Base-by-base conservation (phyloP, 1,140 invertebrate genomes). In the Anastatus disparis region DNA sequence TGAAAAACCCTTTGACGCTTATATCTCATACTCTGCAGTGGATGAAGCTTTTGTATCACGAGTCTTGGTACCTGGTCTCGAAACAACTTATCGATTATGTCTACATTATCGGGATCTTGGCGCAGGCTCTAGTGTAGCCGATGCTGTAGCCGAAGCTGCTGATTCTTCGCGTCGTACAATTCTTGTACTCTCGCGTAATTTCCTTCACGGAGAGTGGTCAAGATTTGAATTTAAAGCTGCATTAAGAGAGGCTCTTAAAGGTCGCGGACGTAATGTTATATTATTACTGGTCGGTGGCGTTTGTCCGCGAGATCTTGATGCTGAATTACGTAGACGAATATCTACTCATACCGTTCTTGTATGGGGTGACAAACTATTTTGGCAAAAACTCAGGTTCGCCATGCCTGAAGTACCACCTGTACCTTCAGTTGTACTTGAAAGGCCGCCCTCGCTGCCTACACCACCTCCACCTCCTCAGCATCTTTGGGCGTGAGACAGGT, bases 171-270 rank as follows among this genome's bases (percentile, higher is more conserved):
- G 94, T 72, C 89, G 95, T 77, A 97, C 95, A 15, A 94, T 98
- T 50, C 89, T 98, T 74, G 92, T 98, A 31, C 82, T 98, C 27
- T 95, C 95, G 2, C 95, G 95, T 82, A 95, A 96, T 86, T 98
- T 97, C 86, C 89, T 98, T 20, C 92, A 95, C 83, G 95, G 94
- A 84, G 95, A 97, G 85, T 98, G 96, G 96, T 93, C 94, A 75
- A 89, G 95, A 62, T 96, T 95, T 80, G 96, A 97, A 85, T 96
- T 97, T 82, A 95, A 96, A 85, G 91, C 92, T 55, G 95, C 96
- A 1, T 88, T 97, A n/a, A 93, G 95, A 79, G 94, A 97, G 84
- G 93, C 95, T 63, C 90, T 97, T 56, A 94, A 94, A 85, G 92
- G 93, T 79, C 89, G 92, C 76, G 88, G 91, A 75, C 90, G 93